phyloP scores from a whole-genome alignment of 2,797 vertebrate species.

The Microchirus variegatus region DNA sequence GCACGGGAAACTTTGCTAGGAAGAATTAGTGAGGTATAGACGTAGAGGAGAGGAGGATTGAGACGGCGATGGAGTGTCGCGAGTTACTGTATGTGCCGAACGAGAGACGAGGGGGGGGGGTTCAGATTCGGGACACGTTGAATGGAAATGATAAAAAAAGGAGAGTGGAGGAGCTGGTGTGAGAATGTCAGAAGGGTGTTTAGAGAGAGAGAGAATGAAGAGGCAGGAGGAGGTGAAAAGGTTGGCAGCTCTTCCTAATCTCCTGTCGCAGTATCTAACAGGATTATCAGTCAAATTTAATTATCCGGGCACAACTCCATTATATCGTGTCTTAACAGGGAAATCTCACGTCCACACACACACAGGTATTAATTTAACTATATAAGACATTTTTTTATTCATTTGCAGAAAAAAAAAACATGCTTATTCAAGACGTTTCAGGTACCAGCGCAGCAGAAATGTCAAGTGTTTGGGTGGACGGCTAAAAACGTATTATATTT shows the following conservation, averaged over 20 bases:
- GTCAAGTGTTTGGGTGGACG: constrained; percentile 73
- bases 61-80: constrained; percentile 57
- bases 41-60: constrained; percentile 28
- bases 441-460: constrained; percentile 68
- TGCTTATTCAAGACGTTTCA: constrained; percentile 69
- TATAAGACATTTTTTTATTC: constrained; percentile 61
- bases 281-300: constrained; percentile 80
- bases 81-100: constrained; percentile 47
- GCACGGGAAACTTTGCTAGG: constrained; percentile 39
- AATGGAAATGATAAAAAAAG: constrained; percentile 73
- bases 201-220: constrained; percentile 58
- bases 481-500: constrained; percentile 70
- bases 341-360: constrained; percentile 37
- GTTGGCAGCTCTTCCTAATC: constrained; percentile 72
- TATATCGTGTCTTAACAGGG: constrained; percentile 67
- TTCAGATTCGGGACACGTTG: constrained; percentile 57
- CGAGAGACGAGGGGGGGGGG: constrained; percentile 55
- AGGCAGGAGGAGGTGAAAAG: constrained; percentile 29
- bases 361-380: constrained; percentile 57
- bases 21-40: constrained; percentile 56
- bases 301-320: constrained; percentile 70
- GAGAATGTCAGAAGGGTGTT: constrained; percentile 52
- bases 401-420: constrained; percentile 43
- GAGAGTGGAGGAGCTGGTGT: constrained; percentile 45
- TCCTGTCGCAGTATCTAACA: constrained; percentile 71